phyloP scores from a whole-genome alignment of 1,140 invertebrate genomes.

The Pachyrhynchus sulphureomaculatus region DNA sequence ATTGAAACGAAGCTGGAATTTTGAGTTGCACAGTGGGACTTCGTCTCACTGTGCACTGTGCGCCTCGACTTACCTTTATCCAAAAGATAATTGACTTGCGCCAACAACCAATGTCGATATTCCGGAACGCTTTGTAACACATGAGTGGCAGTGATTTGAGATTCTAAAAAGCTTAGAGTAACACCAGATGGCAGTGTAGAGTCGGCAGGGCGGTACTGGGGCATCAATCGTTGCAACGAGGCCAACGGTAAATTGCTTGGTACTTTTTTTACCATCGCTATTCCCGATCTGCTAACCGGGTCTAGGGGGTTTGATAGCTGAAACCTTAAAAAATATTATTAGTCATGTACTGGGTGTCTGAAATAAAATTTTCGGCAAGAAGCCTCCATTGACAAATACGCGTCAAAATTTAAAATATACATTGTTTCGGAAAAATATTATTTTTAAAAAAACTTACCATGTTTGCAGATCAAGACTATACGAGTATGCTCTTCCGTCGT shows the following conservation, averaged over 20 bases:
- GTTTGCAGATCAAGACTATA: slow-evolving; percentile 63
- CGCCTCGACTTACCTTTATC: slow-evolving; percentile 66
- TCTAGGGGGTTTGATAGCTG: slow-evolving; percentile 54
- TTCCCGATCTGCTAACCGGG: slow-evolving; percentile 52
- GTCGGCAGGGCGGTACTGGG: slow-evolving; percentile 42
- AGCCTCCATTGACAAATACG: not conserved
- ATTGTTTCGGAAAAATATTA: too few relatives aligned
- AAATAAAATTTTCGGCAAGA: not conserved
- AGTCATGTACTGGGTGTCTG: not conserved
- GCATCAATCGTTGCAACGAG: slow-evolving; percentile 44
- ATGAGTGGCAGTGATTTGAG: slow-evolving; percentile 69
- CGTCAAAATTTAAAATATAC: not conserved
- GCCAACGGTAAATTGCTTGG: slow-evolving; percentile 42
- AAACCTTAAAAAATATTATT: slow-evolving; percentile 45
- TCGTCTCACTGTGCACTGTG: too few relatives aligned
- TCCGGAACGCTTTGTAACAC: slow-evolving; percentile 69
- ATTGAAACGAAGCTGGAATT: too few relatives aligned
- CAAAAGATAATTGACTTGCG: slow-evolving; percentile 71
- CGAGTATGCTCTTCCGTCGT: slow-evolving; percentile 67
- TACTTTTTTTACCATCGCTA: slow-evolving; percentile 38
- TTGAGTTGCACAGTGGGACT: too few relatives aligned
- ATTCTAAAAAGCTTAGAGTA: slow-evolving; percentile 74
- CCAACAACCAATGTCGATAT: slow-evolving; percentile 77
- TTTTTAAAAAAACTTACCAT: slow-evolving; percentile 61
- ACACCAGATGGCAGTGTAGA: slow-evolving; percentile 51